Base-by-base conservation (phyloP, 2,888 invertebrate genomes). In the Nephrotoma guestfalica region DNA sequence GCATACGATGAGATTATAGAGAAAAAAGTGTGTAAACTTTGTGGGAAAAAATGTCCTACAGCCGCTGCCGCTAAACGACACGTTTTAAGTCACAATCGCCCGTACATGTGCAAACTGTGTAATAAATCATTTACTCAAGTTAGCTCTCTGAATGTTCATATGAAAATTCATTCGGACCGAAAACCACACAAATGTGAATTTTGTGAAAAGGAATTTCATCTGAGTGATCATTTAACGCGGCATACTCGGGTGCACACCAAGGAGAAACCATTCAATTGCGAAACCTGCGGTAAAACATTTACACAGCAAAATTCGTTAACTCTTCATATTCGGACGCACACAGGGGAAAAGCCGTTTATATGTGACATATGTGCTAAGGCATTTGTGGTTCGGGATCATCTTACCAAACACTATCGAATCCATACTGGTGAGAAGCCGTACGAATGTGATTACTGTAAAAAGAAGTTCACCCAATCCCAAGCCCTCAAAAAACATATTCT, bases 171-270 rank as follows among this genome's bases (percentile, higher is more conserved):
- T 41, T 41, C 42, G 6, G 86, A 86, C 13, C 42, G 57, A 41
- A 47, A 51, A 9, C 83, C 86, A 41, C 15, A 86, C 43, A 84
- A 47, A 11, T 87, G 87, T 47, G 84, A 86, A 42, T 86, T 40
- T 41, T 87, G 87, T 18, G 86, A 42, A 5, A 86, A 45, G 45
- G 85, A 71, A 41, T 42, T 41, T 41, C 57, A 51, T 41, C 43
- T 30, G 15, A 7, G 43, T 6, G 51, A 45, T 85, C 84, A 57
- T 41, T 84, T 41, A 15, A 84, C 41, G 6, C 41, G 84, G 13
- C 84, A 84, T 30, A 6, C 41, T 15, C 41, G 84, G 6, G 84
- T 84, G 6, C 84, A 84, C 15, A 84, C 84, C n/a, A 42, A 42
- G n/a, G 84, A 84, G 7, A 84, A 84, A n/a, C 84, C 84, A 15